Base-by-base conservation (phyloP, 2,797 vertebrate genomes). In the Aeoliscus strigatus region DNA sequence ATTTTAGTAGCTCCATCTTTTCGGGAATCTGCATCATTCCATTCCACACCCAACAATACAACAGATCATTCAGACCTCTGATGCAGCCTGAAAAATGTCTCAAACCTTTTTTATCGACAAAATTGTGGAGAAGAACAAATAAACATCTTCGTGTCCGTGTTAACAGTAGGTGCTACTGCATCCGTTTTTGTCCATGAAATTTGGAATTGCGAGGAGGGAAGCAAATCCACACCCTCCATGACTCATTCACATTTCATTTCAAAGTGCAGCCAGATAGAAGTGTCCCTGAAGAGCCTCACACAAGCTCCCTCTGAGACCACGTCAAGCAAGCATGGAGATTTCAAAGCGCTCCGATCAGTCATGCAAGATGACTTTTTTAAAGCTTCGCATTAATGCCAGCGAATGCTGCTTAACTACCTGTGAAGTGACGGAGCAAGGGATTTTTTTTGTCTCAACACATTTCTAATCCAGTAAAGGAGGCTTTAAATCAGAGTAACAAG, bases 341-440 rank as follows among this genome's bases (percentile, higher is more conserved):
- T 66, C 26, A 16, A 27, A 58, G 39, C 43, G 45, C 44, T 30
- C 27, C 4, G 59, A 41, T 72, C 69, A 62, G 32, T 80, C 76
- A 77, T 63, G 51, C 40, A 24, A 39, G 58, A 51, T 65, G 73
- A 62, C 78, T 58, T 57, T 75, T 83, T 76, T 81, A 84, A 39
- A 59, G 62, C 51, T 43, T 37, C 39, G 63, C 60, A n/a, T 68
- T 76, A 70, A 80, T 68, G 69, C 49, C 44, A 21, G 43, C 8
- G 54, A 50, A 49, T 11, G 29, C 17, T 32, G 48, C 55, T 73
- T 34, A 60, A 47, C 51, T 38, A 12, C 32, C 63, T 53, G 15
- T 58, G 44, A 62, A 62, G 56, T 57, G 66, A 83, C 64, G 37
- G 33, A 26, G 4, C 7, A 9, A 12, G 29, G 55, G 61, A 67